These are phyloP conservation scores for Rynchops niger DNA, from an alignment of 2,113 vertebrate genomes.

Conservation along the genomic window DNA sequence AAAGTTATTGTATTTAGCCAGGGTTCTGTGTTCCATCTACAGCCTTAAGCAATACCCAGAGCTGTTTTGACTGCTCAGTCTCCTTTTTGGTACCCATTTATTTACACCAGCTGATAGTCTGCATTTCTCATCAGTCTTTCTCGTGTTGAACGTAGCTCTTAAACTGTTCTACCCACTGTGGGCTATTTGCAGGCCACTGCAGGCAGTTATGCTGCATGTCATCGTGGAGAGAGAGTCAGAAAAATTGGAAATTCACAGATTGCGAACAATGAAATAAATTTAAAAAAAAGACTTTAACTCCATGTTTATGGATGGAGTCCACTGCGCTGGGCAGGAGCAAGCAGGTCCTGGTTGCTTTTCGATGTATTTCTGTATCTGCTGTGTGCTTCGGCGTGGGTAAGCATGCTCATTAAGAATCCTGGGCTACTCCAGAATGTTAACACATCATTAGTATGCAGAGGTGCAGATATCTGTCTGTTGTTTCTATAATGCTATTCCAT, in stretches of 20 bases:
- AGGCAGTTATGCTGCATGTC: neutral
- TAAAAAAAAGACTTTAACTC: neutral
- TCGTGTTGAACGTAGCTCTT: neutral
- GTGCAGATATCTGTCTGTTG: constrained; percentile 23
- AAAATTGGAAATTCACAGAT: neutral
- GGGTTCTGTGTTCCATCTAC: neutral
- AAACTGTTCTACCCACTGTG: no score
- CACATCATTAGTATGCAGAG: constrained; percentile 47
- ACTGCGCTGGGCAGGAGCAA: neutral
- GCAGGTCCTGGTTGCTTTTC: neutral
- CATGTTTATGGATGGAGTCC: neutral
- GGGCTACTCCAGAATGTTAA: neutral
- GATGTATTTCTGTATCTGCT: neutral
- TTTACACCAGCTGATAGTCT: neutral
- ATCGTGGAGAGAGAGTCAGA: neutral
- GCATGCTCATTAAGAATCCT: neutral
- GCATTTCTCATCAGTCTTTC: neutral
- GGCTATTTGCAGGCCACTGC: neutral
- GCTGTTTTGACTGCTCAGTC: neutral
- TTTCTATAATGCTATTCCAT: constrained; percentile 43
- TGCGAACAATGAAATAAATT: neutral
- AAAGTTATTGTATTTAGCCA: neutral
- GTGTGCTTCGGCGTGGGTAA: neutral
- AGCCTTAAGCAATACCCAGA: neutral
- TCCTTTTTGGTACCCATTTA: neutral